Evolutionary conservation across 2,113 vertebrate species (phyloP), one percentile per base, ranked within the genome.

Genomic region (Pelodiscus sinensis): DNA sequence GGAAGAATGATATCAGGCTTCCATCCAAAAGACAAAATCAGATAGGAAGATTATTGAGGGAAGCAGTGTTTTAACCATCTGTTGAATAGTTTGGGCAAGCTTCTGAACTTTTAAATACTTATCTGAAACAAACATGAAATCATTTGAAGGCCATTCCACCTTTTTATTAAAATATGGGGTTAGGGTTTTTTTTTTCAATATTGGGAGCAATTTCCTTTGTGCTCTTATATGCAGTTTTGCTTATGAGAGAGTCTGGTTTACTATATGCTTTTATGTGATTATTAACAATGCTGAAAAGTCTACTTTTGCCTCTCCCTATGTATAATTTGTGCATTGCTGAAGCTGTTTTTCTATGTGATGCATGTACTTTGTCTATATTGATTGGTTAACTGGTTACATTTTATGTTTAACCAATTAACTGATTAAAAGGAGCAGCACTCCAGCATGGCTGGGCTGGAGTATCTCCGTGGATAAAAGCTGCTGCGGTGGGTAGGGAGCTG

Each of bases 261-360:
- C 52, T 86, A n/a, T 84, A 58, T 68, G 25, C 90, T 92, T 89
- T 91, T 44, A 75, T 73, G 54, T 57, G 44, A 44, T 79, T 84
- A 57, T 79, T 80, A 14, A 81, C 57, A 86, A 52, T 55, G 15
- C 56, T 79, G 92, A 82, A 57, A 91, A 91, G 92, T 82, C 94
- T 91, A 73, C 95, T 96, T 93, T 93, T 50, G 58, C 88, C 92
- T 90, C 79, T 80, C 79, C 29, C 4, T 89, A 9, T 15, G 18
- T 84, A 44, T 25, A 44, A 38, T 22, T 44, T 35, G 16, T 14
- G 11, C 21, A 75, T 44, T 44, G 38, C 35, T 75, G n/a, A 73
- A 38, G 71, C n/a, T 75, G 11, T 22, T 75, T 75, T 75, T 38
- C 71, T 38, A 21, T 21, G 35, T 44, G 21, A 10, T 14, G 24